A percentile compares a stretch with the other conserved stretches of the same genome.
phyloP scores from a whole-genome alignment of 1,140 invertebrate species.

The fruit fly (Drosophila melanogaster) region Release_6_plus_ISO1_MT NC_004354.4:1897501-1898000 shows the following conservation, averaged over 20 bases:
- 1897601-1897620: too few species aligned
- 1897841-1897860: conserved; percentile 13
- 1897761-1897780: conserved; percentile 2
- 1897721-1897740: conserved; percentile 51
- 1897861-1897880: conserved; percentile 54
- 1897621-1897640: not conserved
- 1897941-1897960: not conserved
- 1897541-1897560: too few species aligned
- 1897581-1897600: too few species aligned
- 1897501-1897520: not conserved
- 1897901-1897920: conserved; percentile 3
- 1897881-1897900: conserved; percentile 31
- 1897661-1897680: conserved; percentile 33
- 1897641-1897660: conserved; percentile 5
- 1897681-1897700: conserved; percentile 66
- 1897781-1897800: conserved; percentile 28
- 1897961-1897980: conserved; percentile 21
- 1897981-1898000: conserved; percentile 20
- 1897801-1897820: conserved; percentile 68
- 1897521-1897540: not conserved
- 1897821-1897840: conserved; percentile 18
- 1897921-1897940: not conserved
- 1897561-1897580: too few species aligned
- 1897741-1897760: conserved; percentile 14
- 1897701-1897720: conserved; percentile 53